Evolutionary conservation across 2,888 invertebrate genomes (phyloP).

Genomic region (Lithophane semibrunnea): DNA sequence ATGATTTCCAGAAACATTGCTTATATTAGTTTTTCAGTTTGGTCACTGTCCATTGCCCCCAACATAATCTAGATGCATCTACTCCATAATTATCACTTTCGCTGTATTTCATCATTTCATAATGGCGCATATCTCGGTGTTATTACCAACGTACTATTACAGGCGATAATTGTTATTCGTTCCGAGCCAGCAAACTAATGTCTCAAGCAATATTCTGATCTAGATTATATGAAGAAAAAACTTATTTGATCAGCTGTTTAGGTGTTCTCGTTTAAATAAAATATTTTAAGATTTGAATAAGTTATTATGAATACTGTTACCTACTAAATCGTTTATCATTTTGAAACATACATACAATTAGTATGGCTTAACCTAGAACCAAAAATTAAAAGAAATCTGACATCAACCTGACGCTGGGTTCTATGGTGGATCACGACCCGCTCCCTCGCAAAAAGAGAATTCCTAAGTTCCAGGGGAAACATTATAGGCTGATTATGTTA

Average conservation of each 20-base stretch:
- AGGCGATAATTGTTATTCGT: slow-evolving; percentile 60
- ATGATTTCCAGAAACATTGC: slow-evolving; percentile 14
- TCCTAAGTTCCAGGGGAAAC: no score
- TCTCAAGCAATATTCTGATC: slow-evolving; percentile 39
- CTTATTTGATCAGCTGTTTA: slow-evolving; percentile 20
- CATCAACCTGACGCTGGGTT: no score
- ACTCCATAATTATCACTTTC: slow-evolving; percentile 60
- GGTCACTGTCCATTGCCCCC: slow-evolving; percentile 17
- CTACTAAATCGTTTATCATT: not conserved
- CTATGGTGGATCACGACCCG: no score
- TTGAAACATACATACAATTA: not conserved
- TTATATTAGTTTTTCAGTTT: no score
- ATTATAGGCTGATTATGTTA: no score
- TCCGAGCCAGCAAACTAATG: slow-evolving; percentile 42
- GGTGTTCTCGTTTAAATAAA: not conserved
- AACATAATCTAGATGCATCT: slow-evolving; percentile 5
- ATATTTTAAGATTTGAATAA: not conserved
- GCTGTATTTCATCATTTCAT: slow-evolving; percentile 45
- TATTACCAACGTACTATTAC: slow-evolving; percentile 50
- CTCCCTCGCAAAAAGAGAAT: no score
- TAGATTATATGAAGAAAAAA: slow-evolving; percentile 6
- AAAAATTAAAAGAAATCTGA: no score
- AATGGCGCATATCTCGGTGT: slow-evolving; percentile 41
- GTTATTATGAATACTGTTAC: not conserved
- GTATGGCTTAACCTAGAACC: not conserved